phyloP scores from a whole-genome alignment of 2,888 invertebrate species.

The Hypolimnas misippus region DNA sequence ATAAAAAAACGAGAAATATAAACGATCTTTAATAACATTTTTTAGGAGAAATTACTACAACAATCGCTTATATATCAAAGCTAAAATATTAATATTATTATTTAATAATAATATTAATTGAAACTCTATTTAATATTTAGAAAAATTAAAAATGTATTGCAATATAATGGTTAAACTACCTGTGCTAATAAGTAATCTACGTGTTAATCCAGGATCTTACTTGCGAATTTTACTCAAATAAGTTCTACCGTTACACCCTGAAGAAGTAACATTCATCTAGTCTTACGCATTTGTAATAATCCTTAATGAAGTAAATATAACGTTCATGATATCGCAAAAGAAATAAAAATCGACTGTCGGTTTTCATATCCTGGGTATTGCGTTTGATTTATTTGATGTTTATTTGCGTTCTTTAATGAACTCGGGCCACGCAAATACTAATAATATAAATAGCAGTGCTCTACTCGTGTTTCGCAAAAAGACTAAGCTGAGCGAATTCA shows the following conservation, averaged over 20 bases:
- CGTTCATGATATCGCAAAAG: conserved; percentile 1
- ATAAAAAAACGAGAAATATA: neutral
- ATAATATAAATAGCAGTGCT: conserved; percentile 47
- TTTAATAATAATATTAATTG: neutral
- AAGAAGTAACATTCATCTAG: neutral
- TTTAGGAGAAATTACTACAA: neutral
- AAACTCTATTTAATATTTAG: too few relatives aligned
- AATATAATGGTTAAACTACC: too few relatives aligned
- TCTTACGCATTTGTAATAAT: neutral
- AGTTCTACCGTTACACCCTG: too few relatives aligned
- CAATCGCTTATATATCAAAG: too few relatives aligned
- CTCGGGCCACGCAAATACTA: conserved; percentile 28
- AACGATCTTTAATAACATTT: neutral
- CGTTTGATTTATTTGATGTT: conserved; percentile 18
- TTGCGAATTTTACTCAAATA: too few relatives aligned
- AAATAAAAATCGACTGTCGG: conserved; percentile 7
- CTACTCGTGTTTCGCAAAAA: conserved; percentile 59
- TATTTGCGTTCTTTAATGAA: conserved; percentile 28
- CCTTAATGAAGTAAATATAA: neutral
- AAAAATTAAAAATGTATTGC: too few relatives aligned
- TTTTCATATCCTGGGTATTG: conserved; percentile 15
- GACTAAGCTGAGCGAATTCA: conserved; percentile 60
- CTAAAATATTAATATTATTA: neutral
- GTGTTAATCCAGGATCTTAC: too few relatives aligned
- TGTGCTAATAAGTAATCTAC: too few relatives aligned